These are phyloP conservation scores for Goniozus legneri DNA, from an alignment of 1,140 invertebrate genomes.

Conservation along the genomic window DNA sequence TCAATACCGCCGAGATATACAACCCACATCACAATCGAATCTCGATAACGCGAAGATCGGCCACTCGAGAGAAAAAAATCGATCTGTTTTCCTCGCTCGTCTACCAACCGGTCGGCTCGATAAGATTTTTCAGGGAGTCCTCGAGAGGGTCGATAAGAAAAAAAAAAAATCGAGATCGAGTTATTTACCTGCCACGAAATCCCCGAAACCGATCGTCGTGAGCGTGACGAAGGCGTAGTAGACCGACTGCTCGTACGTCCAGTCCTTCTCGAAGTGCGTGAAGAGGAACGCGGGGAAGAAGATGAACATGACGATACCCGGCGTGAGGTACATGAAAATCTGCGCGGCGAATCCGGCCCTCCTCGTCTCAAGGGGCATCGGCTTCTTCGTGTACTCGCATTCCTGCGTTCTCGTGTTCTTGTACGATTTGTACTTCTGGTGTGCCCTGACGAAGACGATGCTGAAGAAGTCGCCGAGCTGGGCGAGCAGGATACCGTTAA, in stretches of 20 bases:
- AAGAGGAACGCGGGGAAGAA: slow-evolving; percentile 89
- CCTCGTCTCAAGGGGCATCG: slow-evolving; percentile 55
- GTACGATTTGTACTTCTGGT: slow-evolving; percentile 72
- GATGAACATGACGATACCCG: slow-evolving; percentile 87
- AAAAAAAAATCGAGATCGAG: slow-evolving; percentile 4
- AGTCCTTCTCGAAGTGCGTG: slow-evolving; percentile 74
- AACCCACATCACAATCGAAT: too few relatives aligned
- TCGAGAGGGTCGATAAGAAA: slow-evolving; percentile 5
- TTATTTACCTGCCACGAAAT: slow-evolving; percentile 77
- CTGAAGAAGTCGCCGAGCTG: slow-evolving; percentile 79
- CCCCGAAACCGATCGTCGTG: slow-evolving; percentile 92
- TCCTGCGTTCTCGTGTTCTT: slow-evolving; percentile 63
- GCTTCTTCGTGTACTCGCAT: slow-evolving; percentile 34
- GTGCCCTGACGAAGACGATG: slow-evolving; percentile 70
- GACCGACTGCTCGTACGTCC: slow-evolving; percentile 84
- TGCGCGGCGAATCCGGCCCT: slow-evolving; percentile 70
- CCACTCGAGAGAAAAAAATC: too few relatives aligned
- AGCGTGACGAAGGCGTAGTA: slow-evolving; percentile 92
- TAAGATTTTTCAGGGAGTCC: background rate
- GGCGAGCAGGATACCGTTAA: slow-evolving; percentile 83
- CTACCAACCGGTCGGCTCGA: too few relatives aligned
- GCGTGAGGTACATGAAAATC: slow-evolving; percentile 75
- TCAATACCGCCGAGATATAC: too few relatives aligned
- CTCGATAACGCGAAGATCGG: too few relatives aligned
- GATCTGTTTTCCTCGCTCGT: too few relatives aligned